phyloP scores from a whole-genome alignment of 2,888 invertebrate species.

The Cheilosia urbana region DNA sequence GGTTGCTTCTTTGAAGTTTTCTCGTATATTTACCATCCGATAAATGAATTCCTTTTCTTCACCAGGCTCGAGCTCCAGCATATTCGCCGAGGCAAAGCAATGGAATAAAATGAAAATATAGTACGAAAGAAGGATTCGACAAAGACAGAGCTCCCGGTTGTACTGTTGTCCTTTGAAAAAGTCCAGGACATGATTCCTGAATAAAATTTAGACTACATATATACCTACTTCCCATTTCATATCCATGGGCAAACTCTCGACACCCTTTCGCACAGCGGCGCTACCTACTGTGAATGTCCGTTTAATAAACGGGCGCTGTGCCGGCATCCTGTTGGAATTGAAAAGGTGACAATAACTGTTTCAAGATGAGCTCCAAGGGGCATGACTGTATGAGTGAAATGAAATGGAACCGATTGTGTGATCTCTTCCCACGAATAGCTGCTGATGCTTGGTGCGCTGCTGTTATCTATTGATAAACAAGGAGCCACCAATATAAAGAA shows the following conservation, averaged over 20 bases:
- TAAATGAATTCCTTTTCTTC: slow-evolving; percentile 50
- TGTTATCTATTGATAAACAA: slow-evolving; percentile 12
- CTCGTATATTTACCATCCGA: slow-evolving; percentile 40
- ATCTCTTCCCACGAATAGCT: background rate
- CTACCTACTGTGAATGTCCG: slow-evolving; percentile 6
- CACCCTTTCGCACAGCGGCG: slow-evolving; percentile 11
- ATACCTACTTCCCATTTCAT: background rate
- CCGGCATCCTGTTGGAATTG: background rate
- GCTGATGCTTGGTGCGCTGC: background rate
- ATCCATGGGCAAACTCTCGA: background rate
- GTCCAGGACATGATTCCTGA: slow-evolving; percentile 31
- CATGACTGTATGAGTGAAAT: background rate
- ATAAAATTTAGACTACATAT: background rate
- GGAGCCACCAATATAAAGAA: background rate
- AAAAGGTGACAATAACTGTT: slow-evolving; percentile 62
- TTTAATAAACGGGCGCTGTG: background rate
- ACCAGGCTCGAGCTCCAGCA: no score
- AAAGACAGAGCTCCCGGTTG: slow-evolving; percentile 44
- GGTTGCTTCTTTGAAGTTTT: slow-evolving; percentile 56
- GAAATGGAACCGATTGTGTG: background rate
- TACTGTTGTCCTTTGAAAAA: slow-evolving; percentile 48
- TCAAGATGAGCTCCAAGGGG: slow-evolving; percentile 44
- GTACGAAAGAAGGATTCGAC: slow-evolving; percentile 11
- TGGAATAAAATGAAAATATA: slow-evolving; percentile 6
- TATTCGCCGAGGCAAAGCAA: slow-evolving; percentile 8